These are phyloP conservation scores for Drosophila fuyamai DNA, from an alignment of 1,140 invertebrate species.

Conservation along the genomic window DNA sequence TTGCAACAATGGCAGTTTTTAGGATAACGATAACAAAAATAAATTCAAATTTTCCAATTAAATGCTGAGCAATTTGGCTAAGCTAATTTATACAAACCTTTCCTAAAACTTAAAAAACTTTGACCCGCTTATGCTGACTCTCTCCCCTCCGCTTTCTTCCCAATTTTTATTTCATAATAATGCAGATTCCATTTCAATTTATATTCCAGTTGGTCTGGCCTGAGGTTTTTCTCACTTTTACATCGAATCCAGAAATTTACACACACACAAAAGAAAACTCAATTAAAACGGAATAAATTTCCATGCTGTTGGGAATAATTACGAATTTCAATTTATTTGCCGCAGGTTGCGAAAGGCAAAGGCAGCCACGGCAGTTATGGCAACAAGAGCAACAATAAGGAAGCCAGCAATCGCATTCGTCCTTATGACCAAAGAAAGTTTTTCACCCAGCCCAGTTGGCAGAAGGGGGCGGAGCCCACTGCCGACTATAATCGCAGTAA, in stretches of 20 bases:
- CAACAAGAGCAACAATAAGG: slow-evolving; percentile 49
- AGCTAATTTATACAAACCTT: slow-evolving; percentile 30
- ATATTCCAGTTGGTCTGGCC: slow-evolving; percentile 43
- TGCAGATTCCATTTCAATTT: slow-evolving; percentile 77
- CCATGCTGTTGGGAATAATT: slow-evolving; percentile 80
- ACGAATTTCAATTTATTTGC: slow-evolving; percentile 84
- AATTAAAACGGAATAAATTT: slow-evolving; percentile 83
- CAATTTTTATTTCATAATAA: slow-evolving; percentile 71
- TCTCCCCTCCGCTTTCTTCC: not conserved
- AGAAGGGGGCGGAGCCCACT: slow-evolving; percentile 5
- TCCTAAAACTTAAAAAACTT: slow-evolving; percentile 4
- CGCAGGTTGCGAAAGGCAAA: slow-evolving; percentile 73
- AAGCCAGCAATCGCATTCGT: slow-evolving; percentile 50
- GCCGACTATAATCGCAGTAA: slow-evolving; percentile 46
- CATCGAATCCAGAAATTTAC: slow-evolving; percentile 54
- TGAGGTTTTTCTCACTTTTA: slow-evolving; percentile 45
- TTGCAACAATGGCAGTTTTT: not conserved
- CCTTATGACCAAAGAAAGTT: slow-evolving; percentile 53
- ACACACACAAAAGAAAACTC: slow-evolving; percentile 77
- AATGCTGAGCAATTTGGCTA: slow-evolving; percentile 3
- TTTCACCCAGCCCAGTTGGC: slow-evolving; percentile 4
- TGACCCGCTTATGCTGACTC: not conserved
- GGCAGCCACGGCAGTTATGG: slow-evolving; percentile 47
- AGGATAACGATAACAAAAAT: not conserved
- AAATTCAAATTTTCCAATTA: not conserved